phyloP scores from a whole-genome alignment of 2,797 vertebrate genomes.

The Semaprochilodus insignis region DNA sequence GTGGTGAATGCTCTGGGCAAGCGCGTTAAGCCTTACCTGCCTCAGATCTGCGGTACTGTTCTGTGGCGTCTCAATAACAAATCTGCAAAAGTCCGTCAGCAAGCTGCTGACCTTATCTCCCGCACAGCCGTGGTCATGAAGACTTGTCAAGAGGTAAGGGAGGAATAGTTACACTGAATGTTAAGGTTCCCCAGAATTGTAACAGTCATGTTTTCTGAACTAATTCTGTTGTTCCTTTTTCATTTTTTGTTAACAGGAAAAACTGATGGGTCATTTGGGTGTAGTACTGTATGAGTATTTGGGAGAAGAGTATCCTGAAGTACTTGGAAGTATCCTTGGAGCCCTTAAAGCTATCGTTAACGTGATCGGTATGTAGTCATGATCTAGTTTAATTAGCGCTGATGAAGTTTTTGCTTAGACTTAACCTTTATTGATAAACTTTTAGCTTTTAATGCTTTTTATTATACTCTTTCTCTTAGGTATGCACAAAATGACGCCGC shows the following conservation, averaged over 20 bases:
- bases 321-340: slow-evolving; percentile 97
- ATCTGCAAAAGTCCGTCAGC: slow-evolving; percentile 97
- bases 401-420: not conserved
- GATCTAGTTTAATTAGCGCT: not conserved
- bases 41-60: slow-evolving; percentile 99
- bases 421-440: not conserved
- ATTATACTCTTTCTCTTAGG: slow-evolving; percentile 73
- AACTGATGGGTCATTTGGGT: slow-evolving; percentile 98
- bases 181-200: not conserved
- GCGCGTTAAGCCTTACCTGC: slow-evolving; percentile 97
- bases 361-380: slow-evolving; percentile 88
- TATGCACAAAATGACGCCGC: slow-evolving; percentile 99
- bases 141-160: slow-evolving; percentile 94
- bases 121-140: slow-evolving; percentile 99
- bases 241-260: slow-evolving; percentile 83
- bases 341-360: slow-evolving; percentile 99
- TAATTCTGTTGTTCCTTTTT: not conserved
- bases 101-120: slow-evolving; percentile 97
- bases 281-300: slow-evolving; percentile 98
- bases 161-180: not conserved
- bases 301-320: slow-evolving; percentile 98
- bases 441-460: not conserved
- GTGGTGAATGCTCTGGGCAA: slow-evolving; percentile 99
- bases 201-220: not conserved
- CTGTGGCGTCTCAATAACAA: slow-evolving; percentile 99